Percentiles rank a stretch among this genome's conserved stretches.
Evolutionary conservation across 2,888 invertebrate genomes (phyloP).

Genomic region (Atethmia centrago): DNA sequence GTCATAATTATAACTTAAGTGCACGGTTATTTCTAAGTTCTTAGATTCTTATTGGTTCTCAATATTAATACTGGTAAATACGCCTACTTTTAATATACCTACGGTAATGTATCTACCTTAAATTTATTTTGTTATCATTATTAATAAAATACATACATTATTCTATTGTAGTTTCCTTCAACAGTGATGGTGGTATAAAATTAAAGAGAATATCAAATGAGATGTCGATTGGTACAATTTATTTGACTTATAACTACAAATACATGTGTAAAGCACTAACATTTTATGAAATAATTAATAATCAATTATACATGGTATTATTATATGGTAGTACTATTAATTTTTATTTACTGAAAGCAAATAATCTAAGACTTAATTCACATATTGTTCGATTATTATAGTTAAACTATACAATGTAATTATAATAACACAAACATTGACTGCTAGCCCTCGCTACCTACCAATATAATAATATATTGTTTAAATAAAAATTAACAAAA

Average conservation of each 20-base stretch:
- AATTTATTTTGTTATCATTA: slow-evolving; percentile 69
- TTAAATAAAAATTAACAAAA: slow-evolving; percentile 50
- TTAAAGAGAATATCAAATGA: slow-evolving; percentile 58
- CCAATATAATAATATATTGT: slow-evolving; percentile 51
- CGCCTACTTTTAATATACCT: slow-evolving; percentile 44
- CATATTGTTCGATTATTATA: slow-evolving; percentile 62
- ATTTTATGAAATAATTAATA: slow-evolving; percentile 66
- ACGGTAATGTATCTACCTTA: slow-evolving; percentile 56
- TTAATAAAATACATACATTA: slow-evolving; percentile 65
- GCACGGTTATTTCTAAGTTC: slow-evolving; percentile 58
- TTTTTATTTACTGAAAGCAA: slow-evolving; percentile 64
- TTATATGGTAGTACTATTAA: slow-evolving; percentile 60
- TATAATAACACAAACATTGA: slow-evolving; percentile 63
- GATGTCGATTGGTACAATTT: slow-evolving; percentile 81
- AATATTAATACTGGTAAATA: slow-evolving; percentile 48
- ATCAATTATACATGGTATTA: slow-evolving; percentile 63
- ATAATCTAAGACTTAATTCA: slow-evolving; percentile 59
- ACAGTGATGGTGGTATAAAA: slow-evolving; percentile 6
- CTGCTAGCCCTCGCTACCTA: slow-evolving; percentile 63
- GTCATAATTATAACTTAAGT: slow-evolving; percentile 62
- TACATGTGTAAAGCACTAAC: slow-evolving; percentile 77
- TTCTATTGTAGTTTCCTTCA: slow-evolving; percentile 36
- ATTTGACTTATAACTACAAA: slow-evolving; percentile 86
- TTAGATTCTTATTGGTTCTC: slow-evolving; percentile 59
- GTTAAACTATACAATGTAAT: slow-evolving; percentile 60